phyloP scores from a whole-genome alignment of 2,797 vertebrate species.

The Chelonia mydas region DNA sequence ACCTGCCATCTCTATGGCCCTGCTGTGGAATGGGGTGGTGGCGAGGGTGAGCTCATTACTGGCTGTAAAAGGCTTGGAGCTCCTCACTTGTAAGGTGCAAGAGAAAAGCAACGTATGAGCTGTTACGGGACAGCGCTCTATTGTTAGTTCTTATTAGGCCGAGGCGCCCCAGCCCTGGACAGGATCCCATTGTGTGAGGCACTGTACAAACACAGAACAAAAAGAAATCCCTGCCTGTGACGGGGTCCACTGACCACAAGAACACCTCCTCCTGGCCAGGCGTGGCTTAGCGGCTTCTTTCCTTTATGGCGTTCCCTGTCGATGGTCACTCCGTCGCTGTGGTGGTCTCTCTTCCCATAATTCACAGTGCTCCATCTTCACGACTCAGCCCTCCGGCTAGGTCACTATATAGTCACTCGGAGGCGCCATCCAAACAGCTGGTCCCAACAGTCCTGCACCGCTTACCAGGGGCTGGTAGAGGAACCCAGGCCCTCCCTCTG shows the following conservation, averaged over 20 bases:
- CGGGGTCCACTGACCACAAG: background rate
- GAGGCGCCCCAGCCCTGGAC: no score
- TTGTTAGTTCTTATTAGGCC: no score
- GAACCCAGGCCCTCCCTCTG: background rate
- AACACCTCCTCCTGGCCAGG: background rate
- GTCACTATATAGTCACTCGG: background rate
- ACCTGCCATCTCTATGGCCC: background rate
- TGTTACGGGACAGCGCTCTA: background rate
- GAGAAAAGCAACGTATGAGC: background rate
- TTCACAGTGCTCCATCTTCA: background rate
- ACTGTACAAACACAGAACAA: background rate
- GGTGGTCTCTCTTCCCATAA: background rate
- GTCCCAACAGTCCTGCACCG: background rate
- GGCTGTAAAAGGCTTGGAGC: background rate
- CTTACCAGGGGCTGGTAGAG: background rate
- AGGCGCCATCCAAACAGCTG: no score
- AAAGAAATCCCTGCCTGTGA: background rate
- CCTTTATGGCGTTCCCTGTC: no score
- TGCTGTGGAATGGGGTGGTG: background rate
- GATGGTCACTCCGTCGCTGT: background rate
- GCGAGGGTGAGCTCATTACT: no score
- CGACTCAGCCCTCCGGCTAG: background rate
- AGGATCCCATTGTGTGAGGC: background rate
- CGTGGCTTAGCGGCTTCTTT: no score
- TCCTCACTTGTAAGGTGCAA: background rate